phyloP scores from a whole-genome alignment of 2,888 invertebrate genomes.

The Pyrrhia umbra region DNA sequence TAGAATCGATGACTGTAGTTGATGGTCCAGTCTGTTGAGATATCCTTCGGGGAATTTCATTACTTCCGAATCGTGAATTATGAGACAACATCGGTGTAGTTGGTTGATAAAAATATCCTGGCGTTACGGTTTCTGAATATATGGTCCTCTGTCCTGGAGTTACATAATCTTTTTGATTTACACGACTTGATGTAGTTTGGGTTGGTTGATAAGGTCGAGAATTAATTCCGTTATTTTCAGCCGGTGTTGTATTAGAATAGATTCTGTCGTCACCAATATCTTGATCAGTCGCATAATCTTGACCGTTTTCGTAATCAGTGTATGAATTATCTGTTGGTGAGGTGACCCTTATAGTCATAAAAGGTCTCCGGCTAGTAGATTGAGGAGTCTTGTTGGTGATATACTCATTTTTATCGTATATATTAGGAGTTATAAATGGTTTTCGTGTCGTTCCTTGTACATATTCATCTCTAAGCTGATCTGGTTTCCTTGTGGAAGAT shows the following conservation, averaged over 20 bases:
- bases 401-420: slow-evolving; percentile 29
- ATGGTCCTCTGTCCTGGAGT: neutral
- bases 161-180: slow-evolving; percentile 23
- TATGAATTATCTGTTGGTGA: slow-evolving; percentile 26
- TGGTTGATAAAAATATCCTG: slow-evolving; percentile 24
- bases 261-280: slow-evolving; percentile 8
- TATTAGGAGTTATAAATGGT: slow-evolving; percentile 53
- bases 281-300: slow-evolving; percentile 26
- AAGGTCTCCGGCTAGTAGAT: slow-evolving; percentile 42
- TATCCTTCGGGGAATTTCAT: slow-evolving; percentile 11
- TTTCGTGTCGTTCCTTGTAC: slow-evolving; percentile 23
- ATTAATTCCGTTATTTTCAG: neutral
- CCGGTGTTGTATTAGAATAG: slow-evolving; percentile 3
- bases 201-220: slow-evolving; percentile 19
- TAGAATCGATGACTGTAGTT: neutral
- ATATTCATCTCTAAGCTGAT: slow-evolving; percentile 9
- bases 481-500: slow-evolving; percentile 7
- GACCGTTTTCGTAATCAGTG: slow-evolving; percentile 43
- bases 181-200: slow-evolving; percentile 4
- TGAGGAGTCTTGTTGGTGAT: slow-evolving; percentile 17
- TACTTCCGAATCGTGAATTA: slow-evolving; percentile 39
- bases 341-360: slow-evolving; percentile 43
- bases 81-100: slow-evolving; percentile 61
- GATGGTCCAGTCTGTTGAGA: slow-evolving; percentile 10
- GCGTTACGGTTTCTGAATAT: slow-evolving; percentile 7